Evolutionary conservation across 2,888 invertebrate genomes (phyloP), one percentile per base, ranked within the genome.

Genomic region (Matsumyia berberina): DNA sequence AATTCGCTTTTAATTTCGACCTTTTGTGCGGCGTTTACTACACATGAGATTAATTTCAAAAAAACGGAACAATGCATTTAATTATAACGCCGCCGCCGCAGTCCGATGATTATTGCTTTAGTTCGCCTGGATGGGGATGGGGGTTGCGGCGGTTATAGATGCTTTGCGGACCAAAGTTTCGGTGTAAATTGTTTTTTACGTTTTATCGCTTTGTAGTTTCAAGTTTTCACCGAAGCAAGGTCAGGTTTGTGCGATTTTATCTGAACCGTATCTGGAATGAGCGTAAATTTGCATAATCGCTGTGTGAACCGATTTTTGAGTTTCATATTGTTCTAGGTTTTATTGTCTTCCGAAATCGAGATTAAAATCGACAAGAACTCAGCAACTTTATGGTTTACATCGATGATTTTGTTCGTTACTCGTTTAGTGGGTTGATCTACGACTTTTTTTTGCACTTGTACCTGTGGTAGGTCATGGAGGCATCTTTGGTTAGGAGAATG

Each of bases 61-160:
- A 51, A 46, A 70, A 66, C 60, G 39, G 72, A 82, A 82, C 78
- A 82, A 78, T 82, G 77, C 82, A 78, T 78, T 82, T 82, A 82
- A 82, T 78, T 82, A 78, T 78, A 58, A 58, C 81, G 58, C 66
- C 55, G 24, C 64, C 72, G 60, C 49, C 12, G 62, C 62, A 39
- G 57, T 64, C 57, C n/a, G 72, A 37, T 19, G 29, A 42, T 60
- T 73, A 79, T 67, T 49, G 51, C 51, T 73, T 79, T 58, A 12
- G 37, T 31, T 60, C 3, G 35, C 37, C 17, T 60, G n/a, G 5
- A 5, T 49, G 3, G 12, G 11, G 33, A 17, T 19, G 19, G 15
- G 35, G 37, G 24, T 24, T n/a, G n/a, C n/a, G 60, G 29, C 57
- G 46, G 55, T 5, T 51, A 60, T 17, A 31, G 29, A 46, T 60